phyloP scores from a whole-genome alignment of 2,888 invertebrate species.

The Mimachlamys varia region DNA sequence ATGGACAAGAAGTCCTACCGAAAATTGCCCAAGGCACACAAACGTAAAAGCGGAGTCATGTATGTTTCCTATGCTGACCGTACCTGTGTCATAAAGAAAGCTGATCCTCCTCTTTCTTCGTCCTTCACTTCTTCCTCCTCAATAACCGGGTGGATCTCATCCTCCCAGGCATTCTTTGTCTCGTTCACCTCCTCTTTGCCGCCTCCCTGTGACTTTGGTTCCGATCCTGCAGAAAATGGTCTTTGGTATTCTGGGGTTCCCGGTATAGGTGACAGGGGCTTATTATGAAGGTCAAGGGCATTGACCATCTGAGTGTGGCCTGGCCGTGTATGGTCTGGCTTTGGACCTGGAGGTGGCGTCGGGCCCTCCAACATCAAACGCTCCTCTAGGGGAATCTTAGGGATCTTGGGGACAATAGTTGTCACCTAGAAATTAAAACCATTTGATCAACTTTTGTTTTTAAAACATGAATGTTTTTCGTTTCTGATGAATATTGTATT shows the following conservation, averaged over 20 bases:
- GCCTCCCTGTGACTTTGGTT: background rate
- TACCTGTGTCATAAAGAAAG: conserved; percentile 80
- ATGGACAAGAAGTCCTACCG: too few relatives aligned
- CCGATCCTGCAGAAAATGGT: conserved; percentile 25
- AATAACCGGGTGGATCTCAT: conserved; percentile 41
- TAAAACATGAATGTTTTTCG: too few relatives aligned
- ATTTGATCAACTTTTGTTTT: too few relatives aligned
- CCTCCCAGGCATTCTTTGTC: conserved; percentile 51
- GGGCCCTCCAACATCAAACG: conserved; percentile 73
- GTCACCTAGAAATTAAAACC: conserved; percentile 63
- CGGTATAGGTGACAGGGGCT: conserved; percentile 61
- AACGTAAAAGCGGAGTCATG: too few relatives aligned
- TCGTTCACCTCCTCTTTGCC: conserved; percentile 49
- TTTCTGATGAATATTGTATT: too few relatives aligned
- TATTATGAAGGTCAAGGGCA: conserved; percentile 50
- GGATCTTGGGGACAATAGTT: conserved; percentile 75
- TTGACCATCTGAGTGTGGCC: conserved; percentile 51
- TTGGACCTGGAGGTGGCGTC: conserved; percentile 47
- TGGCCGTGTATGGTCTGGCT: conserved; percentile 54
- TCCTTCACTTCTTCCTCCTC: conserved; percentile 45
- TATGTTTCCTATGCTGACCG: too few relatives aligned
- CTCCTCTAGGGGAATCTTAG: conserved; percentile 74
- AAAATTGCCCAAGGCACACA: too few relatives aligned
- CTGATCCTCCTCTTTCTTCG: conserved; percentile 57
- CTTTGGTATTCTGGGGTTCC: conserved; percentile 42